phyloP scores from a whole-genome alignment of 2,113 vertebrate genomes.

The Athene noctua region DNA sequence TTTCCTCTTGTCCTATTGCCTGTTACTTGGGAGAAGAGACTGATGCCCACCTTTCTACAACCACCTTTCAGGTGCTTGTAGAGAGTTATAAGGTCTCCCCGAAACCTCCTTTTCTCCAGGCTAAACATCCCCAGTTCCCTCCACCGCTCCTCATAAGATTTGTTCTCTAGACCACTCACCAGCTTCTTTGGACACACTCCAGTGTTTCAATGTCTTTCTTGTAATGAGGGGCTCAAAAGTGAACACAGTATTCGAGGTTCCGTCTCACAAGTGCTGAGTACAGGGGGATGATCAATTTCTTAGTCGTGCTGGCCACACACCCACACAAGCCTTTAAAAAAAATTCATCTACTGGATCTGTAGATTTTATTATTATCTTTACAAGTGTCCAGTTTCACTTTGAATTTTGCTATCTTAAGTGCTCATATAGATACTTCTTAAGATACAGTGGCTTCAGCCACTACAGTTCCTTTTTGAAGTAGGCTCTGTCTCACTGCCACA shows the following conservation, averaged over 20 bases:
- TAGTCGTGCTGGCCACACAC: neutral
- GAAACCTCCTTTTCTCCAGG: neutral
- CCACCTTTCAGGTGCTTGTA: neutral
- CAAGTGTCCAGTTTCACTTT: neutral
- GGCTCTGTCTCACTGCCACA: neutral
- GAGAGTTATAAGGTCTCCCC: neutral
- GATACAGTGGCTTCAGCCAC: neutral
- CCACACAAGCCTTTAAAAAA: neutral
- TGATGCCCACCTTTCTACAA: neutral
- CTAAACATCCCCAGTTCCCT: neutral
- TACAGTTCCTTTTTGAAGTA: neutral
- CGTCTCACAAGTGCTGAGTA: rapidly evolving
- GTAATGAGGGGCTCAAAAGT: neutral
- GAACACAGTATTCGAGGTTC: neutral
- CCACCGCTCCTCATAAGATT: rapidly evolving
- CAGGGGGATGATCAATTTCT: neutral
- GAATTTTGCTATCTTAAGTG: neutral
- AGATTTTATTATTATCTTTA: neutral
- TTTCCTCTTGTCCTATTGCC: neutral
- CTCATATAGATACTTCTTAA: neutral
- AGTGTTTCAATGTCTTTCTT: neutral
- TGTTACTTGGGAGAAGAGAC: neutral
- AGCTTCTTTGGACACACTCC: rapidly evolving
- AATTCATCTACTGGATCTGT: neutral
- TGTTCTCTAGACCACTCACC: neutral